These are phyloP conservation scores for Ariolimax columbianus DNA, from an alignment of 2,888 invertebrate genomes.

Conservation along the genomic window DNA sequence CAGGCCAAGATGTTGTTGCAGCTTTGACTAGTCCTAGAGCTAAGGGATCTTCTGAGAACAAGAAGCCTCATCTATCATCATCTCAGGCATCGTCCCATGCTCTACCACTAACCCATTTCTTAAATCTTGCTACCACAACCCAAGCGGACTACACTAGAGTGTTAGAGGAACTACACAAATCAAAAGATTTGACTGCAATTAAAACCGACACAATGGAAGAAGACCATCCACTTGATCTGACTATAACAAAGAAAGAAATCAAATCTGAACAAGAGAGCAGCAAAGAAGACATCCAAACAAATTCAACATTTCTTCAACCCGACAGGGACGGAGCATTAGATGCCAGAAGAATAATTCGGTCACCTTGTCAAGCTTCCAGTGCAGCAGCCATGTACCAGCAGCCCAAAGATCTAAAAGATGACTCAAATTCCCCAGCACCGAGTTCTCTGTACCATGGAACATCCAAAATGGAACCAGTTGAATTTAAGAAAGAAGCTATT, in stretches of 20 bases:
- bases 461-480: constrained; percentile 1
- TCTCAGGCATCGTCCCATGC: constrained; percentile 24
- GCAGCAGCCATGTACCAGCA: background rate
- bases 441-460: background rate
- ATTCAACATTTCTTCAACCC: constrained; percentile 15
- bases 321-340: constrained; percentile 37
- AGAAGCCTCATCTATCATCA: background rate
- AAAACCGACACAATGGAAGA: constrained; percentile 9
- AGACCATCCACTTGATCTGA: constrained; percentile 50
- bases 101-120: constrained; percentile 16
- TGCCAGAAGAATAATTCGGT: constrained; percentile 5
- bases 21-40: constrained; percentile 21
- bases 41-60: constrained; percentile 18
- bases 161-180: constrained; percentile 26
- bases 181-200: background rate
- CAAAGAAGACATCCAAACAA: background rate
- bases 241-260: constrained; percentile 37
- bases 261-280: constrained; percentile 32
- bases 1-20: constrained; percentile 27
- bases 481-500: background rate
- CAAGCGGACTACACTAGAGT: background rate
- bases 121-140: background rate
- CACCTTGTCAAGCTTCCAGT: background rate
- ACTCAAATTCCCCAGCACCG: constrained; percentile 9
- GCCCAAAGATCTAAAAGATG: background rate